These are phyloP conservation scores for Vanessa atalanta DNA, from an alignment of 1,140 invertebrate genomes.

Conservation along the genomic window DNA sequence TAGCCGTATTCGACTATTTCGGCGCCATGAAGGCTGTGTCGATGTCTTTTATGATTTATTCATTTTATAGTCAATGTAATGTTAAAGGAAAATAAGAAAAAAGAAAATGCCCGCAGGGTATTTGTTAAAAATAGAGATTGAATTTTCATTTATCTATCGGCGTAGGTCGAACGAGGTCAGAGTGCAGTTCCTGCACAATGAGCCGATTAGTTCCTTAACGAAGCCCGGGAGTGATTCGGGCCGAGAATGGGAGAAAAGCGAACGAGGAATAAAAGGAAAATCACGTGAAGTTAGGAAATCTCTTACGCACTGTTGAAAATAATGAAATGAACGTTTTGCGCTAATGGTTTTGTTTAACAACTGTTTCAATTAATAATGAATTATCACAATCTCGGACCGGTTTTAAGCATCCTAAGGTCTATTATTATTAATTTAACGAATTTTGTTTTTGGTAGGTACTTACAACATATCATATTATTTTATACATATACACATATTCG, in stretches of 20 bases:
- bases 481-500: not conserved
- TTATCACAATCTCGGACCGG: not conserved
- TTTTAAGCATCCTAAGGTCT: not conserved
- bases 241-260: constrained; percentile 34
- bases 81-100: constrained; percentile 2
- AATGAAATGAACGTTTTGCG: constrained; percentile 40
- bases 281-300: constrained; percentile 50
- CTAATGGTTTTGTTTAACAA: not conserved
- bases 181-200: constrained; percentile 59
- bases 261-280: constrained; percentile 46
- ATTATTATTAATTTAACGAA: not conserved
- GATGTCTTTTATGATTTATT: constrained; percentile 50
- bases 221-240: constrained; percentile 51
- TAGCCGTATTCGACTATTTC: constrained; percentile 54
- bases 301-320: constrained; percentile 41
- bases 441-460: not conserved
- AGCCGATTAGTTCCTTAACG: constrained; percentile 64
- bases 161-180: constrained; percentile 49
- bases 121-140: constrained; percentile 48
- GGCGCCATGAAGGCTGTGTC: constrained; percentile 44
- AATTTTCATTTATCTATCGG: constrained; percentile 53
- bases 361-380: constrained; percentile 17
- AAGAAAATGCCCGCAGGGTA: constrained; percentile 14
- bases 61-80: constrained; percentile 34
- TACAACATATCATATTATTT: not conserved